phyloP scores from a whole-genome alignment of 2,888 invertebrate species.

The Dorcus parallelipipedus region DNA sequence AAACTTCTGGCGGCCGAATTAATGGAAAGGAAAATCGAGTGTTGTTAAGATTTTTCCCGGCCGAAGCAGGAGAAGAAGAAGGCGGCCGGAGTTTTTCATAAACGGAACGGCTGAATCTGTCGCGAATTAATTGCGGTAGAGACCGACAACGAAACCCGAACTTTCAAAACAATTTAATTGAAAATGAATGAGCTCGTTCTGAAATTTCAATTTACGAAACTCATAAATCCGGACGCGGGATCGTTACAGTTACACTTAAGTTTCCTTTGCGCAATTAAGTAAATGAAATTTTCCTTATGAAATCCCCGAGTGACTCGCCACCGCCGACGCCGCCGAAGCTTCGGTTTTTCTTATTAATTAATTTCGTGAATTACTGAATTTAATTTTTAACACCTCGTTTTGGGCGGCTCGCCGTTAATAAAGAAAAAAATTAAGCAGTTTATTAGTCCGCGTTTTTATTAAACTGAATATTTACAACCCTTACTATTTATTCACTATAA shows the following conservation, averaged over 20 bases:
- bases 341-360: slow-evolving; percentile 20
- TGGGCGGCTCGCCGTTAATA: slow-evolving; percentile 5
- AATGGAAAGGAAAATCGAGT: no score
- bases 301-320: slow-evolving; percentile 21
- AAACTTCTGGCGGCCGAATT: no score
- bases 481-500: no score
- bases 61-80: no score
- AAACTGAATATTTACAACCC: no score
- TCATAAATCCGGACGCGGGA: slow-evolving; percentile 34
- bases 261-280: slow-evolving; percentile 35
- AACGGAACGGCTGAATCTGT: slow-evolving; percentile 2
- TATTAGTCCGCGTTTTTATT: no score
- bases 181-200: slow-evolving; percentile 32
- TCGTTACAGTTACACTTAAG: slow-evolving; percentile 33
- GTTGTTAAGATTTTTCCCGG: no score
- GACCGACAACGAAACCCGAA: slow-evolving; percentile 18
- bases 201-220: slow-evolving; percentile 36
- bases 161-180: slow-evolving; percentile 33
- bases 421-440: no score
- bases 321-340: slow-evolving; percentile 16
- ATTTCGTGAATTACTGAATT: slow-evolving; percentile 19
- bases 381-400: slow-evolving; percentile 16
- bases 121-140: slow-evolving; percentile 18
- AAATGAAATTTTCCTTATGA: slow-evolving; percentile 30
- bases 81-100: no score